Evolutionary conservation across 2,888 invertebrate species (phyloP), one percentile per base, ranked within the genome.

Genomic region (Magallana nippona): DNA sequence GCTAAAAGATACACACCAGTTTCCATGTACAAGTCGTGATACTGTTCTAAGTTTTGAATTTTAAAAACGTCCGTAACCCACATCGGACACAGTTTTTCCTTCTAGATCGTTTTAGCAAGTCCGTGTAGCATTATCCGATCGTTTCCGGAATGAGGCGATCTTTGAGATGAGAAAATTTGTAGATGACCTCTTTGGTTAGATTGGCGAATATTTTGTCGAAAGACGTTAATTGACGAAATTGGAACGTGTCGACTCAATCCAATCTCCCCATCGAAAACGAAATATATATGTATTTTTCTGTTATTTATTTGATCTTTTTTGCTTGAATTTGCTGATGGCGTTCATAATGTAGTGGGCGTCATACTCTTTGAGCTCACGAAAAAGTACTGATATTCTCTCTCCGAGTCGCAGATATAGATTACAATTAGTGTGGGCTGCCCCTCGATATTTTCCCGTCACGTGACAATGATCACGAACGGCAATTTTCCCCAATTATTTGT

Each of bases 1-100:
- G 90, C 90, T 79, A 92, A 86, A n/a, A 91, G 86, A 22, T 91
- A 86, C 3, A 91, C 89, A 86, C 92, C 92, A 57, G 89, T 89
- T 82, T 87, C 78, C 55, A 78, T 22, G 88, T 91, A 87, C 80
- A 89, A 78, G 89, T 91, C 85, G 87, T 88, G 85, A 83, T 84
- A 83, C 44, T 89, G 90, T 8, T 89, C 89, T n/a, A 63, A 77
- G 77, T 57, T 82, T 63, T 44, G 78, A 60, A 82, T 84, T 32
- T 55, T 27, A 13, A 83, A 78, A 60, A 27, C 60, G 32, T 19
- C 27, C 85, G 22, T 82, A 78, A 82, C n/a, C 86, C 86, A 84
- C 32, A 2, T 86, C 84, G 3, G 79, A 79, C 19, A 79, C 56
- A 81, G 58, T 88, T 87, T 15, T 55, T 19, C 1, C 44, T 13